Percentiles rank a stretch among this genome's conserved stretches.
Conservation (phyloP, 2,888 invertebrate genomes). For the Drosophila differens region DNA sequence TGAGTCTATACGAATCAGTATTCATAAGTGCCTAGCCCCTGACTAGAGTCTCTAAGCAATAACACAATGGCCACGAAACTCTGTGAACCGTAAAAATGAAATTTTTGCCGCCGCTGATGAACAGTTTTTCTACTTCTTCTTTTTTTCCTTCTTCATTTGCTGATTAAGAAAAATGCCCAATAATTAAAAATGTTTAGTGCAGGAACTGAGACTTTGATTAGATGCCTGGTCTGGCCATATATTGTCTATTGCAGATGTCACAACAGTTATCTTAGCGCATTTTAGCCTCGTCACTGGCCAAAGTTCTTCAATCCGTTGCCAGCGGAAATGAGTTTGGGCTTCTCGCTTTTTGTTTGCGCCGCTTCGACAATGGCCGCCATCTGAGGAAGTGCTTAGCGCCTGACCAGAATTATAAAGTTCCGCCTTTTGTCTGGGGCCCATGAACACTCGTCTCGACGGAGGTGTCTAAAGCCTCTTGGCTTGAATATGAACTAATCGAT, state of each 20-base stretch:
- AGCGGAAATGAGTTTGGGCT: constrained; percentile 65
- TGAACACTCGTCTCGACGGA: constrained; percentile 7
- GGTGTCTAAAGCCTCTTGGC: constrained; percentile 6
- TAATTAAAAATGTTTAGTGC: constrained; percentile 26
- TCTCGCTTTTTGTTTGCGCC: constrained; percentile 41
- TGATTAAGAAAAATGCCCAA: constrained; percentile 23
- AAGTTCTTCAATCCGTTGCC: constrained; percentile 14
- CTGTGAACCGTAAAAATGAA: constrained; percentile 71
- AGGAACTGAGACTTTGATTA: constrained; percentile 1
- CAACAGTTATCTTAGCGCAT: constrained; percentile 12
- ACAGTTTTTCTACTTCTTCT: background rate
- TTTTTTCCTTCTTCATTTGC: background rate
- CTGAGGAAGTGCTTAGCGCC: constrained; percentile 63
- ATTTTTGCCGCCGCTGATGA: constrained; percentile 50
- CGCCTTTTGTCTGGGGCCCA: constrained; percentile 48
- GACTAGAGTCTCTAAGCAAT: constrained; percentile 32
- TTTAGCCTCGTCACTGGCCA: constrained; percentile 6
- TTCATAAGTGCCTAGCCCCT: constrained; percentile 25
- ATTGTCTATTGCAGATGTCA: constrained; percentile 9
- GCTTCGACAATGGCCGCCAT: constrained; percentile 44
- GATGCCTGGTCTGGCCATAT: background rate
- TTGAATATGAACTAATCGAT: constrained; percentile 34
- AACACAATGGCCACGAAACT: constrained; percentile 58
- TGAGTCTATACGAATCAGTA: constrained; percentile 33
- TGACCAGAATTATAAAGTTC: constrained; percentile 68